Conservation (phyloP, 2,888 invertebrate genomes). For the Apamea crenata region DNA sequence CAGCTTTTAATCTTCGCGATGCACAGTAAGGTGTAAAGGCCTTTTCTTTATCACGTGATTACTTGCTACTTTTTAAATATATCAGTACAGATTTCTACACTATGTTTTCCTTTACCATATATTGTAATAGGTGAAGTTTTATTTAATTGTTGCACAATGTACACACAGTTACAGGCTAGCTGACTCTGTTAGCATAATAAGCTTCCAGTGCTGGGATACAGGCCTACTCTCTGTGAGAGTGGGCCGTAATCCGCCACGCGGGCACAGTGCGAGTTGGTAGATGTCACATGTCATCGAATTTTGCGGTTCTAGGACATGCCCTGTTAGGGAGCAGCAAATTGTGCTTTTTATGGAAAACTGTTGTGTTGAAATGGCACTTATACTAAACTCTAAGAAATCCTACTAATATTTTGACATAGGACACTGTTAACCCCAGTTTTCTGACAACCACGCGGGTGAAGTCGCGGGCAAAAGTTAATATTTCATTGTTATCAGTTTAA, state of each 20-base stretch:
- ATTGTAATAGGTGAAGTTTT: not conserved
- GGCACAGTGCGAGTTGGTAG: not conserved
- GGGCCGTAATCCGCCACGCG: not conserved
- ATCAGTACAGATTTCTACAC: too few relatives aligned
- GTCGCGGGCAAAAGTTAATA: not conserved
- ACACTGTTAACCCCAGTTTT: not conserved
- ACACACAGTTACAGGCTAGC: not conserved
- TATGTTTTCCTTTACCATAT: not conserved
- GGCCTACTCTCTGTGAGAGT: not conserved
- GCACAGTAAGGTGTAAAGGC: too few relatives aligned
- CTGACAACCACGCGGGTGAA: too few relatives aligned
- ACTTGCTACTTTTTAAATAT: not conserved
- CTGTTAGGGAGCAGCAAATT: not conserved
- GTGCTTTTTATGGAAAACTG: not conserved
- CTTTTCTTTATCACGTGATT: not conserved
- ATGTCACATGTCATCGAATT: not conserved
- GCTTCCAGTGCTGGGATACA: not conserved
- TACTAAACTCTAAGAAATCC: not conserved
- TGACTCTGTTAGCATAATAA: not conserved
- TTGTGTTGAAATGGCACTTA: not conserved
- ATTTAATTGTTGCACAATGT: not conserved
- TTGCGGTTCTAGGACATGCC: not conserved
- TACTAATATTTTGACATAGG: not conserved
- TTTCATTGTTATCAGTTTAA: not conserved
- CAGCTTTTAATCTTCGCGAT: not conserved